Evolutionary conservation across 2,888 invertebrate genomes (phyloP).

Genomic region (Pseudococcus viburni): DNA sequence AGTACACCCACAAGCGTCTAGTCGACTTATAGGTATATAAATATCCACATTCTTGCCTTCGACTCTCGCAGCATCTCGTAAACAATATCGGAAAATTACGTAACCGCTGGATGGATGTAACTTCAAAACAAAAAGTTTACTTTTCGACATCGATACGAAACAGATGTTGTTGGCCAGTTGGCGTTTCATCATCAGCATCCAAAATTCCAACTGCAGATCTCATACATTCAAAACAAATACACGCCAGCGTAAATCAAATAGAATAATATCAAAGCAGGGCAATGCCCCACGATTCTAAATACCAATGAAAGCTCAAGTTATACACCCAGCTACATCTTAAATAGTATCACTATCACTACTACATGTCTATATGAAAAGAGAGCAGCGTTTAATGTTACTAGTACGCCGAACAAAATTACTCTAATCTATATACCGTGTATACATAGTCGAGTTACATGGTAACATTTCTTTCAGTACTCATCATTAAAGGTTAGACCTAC

Average conservation of each 20-base stretch:
- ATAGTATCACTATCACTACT: not conserved
- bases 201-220: not conserved
- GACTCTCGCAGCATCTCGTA: not conserved
- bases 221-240: constrained; percentile 37
- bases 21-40: not conserved
- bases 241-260: constrained; percentile 34
- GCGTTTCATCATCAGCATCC: constrained; percentile 3
- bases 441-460: not conserved
- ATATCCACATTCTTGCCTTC: not conserved
- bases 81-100: constrained; percentile 47
- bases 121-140: constrained; percentile 31
- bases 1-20: not conserved
- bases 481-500: constrained; percentile 10
- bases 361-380: not conserved
- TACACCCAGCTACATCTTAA: not conserved
- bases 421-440: not conserved
- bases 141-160: constrained; percentile 51
- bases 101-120: constrained; percentile 12
- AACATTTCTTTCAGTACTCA: constrained; percentile 1
- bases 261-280: constrained; percentile 42
- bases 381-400: not conserved
- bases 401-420: not conserved
- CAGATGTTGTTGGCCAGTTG: constrained; percentile 20
- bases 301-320: not conserved
- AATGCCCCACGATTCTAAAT: not conserved